These are phyloP conservation scores for Boulengeromyrus knoepffleri DNA, from an alignment of 2,113 vertebrate genomes.

Conservation along the genomic window DNA sequence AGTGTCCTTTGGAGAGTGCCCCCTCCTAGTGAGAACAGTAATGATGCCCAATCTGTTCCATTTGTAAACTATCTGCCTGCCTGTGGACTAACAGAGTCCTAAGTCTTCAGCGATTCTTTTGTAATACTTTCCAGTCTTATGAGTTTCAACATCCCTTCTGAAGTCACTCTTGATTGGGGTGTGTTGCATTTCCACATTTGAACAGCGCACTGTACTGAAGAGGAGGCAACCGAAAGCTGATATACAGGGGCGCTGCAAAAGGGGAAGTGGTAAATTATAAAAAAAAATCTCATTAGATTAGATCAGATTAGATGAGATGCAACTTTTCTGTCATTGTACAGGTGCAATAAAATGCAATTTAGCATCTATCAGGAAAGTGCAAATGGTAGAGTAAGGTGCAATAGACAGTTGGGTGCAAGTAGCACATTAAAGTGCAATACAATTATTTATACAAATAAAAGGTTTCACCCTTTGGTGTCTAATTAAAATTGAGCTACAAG, in stretches of 20 bases:
- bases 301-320: too few relatives aligned
- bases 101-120: not conserved
- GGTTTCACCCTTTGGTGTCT: not conserved
- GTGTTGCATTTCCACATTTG: not conserved
- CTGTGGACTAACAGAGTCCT: not conserved
- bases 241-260: not conserved
- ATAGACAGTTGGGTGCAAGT: too few relatives aligned
- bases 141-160: not conserved
- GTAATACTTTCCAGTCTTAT: not conserved
- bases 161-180: not conserved
- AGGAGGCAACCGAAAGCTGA: not conserved
- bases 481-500: not conserved
- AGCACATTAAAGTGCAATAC: too few relatives aligned
- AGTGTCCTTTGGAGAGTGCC: not conserved
- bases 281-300: not conserved
- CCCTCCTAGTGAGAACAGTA: not conserved
- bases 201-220: not conserved
- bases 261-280: not conserved
- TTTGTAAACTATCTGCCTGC: not conserved
- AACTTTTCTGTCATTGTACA: too few relatives aligned
- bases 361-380: too few relatives aligned
- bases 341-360: too few relatives aligned
- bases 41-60: not conserved
- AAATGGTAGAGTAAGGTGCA: too few relatives aligned
- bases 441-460: not conserved